Evolutionary conservation across 2,113 vertebrate genomes (phyloP).

Genomic region (Chamaetylas fuelleborni): DNA sequence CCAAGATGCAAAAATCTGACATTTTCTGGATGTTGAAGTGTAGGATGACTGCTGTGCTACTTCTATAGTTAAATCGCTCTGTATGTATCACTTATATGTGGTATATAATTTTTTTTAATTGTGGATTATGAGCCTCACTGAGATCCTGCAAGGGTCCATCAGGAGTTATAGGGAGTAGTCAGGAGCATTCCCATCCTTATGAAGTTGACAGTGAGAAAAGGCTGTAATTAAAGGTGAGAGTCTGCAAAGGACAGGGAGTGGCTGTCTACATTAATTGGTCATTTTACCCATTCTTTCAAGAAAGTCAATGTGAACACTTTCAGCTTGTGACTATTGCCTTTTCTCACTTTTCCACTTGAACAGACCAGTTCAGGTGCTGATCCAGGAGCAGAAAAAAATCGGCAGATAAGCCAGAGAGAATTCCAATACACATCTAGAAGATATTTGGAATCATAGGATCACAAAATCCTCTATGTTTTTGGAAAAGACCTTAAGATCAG

Average conservation of each 20-base stretch:
- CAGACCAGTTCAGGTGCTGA: neutral
- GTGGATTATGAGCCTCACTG: neutral
- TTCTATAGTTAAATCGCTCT: neutral
- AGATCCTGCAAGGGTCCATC: neutral
- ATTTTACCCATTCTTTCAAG: neutral
- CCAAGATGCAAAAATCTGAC: neutral
- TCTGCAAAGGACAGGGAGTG: neutral
- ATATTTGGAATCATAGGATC: neutral
- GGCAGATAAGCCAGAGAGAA: neutral
- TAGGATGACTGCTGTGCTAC: neutral
- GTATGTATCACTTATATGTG: neutral
- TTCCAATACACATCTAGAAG: neutral
- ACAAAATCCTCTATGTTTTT: neutral
- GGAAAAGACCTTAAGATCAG: neutral
- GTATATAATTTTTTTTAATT: neutral
- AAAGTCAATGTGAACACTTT: neutral
- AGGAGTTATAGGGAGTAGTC: neutral
- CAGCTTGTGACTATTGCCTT: neutral
- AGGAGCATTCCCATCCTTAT: neutral
- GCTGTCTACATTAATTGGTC: neutral
- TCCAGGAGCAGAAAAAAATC: neutral
- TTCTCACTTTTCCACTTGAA: neutral
- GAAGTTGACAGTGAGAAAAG: neutral
- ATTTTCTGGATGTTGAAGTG: neutral
- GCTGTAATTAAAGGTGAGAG: neutral